Conservation (phyloP, 2,888 invertebrate species). For the Rotaria socialis region DNA sequence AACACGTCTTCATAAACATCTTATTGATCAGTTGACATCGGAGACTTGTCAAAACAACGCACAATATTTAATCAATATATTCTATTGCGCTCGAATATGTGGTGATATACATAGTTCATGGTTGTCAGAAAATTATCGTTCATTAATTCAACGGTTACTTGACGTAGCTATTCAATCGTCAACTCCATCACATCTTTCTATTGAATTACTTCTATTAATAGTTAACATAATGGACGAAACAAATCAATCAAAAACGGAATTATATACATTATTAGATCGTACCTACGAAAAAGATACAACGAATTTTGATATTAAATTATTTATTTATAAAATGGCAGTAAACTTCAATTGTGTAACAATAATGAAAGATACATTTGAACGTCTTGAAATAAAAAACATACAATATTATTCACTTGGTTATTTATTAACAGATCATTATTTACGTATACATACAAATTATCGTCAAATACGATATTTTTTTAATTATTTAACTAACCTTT, state of each 20-base stretch:
- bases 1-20: neutral
- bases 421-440: slow-evolving; percentile 37
- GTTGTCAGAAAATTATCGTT: neutral
- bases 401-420: slow-evolving; percentile 86
- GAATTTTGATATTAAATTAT: slow-evolving; percentile 8
- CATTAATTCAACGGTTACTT: neutral
- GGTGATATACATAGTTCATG: neutral
- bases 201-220: neutral
- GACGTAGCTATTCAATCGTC: neutral
- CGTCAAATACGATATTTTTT: slow-evolving; percentile 27
- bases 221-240: neutral
- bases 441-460: slow-evolving; percentile 34
- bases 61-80: slow-evolving; percentile 4
- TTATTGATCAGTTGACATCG: neutral
- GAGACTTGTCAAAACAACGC: neutral
- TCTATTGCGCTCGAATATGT: slow-evolving; percentile 31
- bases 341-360: slow-evolving; percentile 21
- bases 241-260: neutral
- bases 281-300: neutral
- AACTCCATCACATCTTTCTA: neutral
- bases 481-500: slow-evolving; percentile 17
- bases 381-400: slow-evolving; percentile 83
- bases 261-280: slow-evolving; percentile 4
- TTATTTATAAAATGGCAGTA: slow-evolving; percentile 9
- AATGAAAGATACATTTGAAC: slow-evolving; percentile 71